Evolutionary conservation across 2,797 vertebrate species (phyloP), one percentile per base, ranked within the genome.

Genomic region (Peromyscus eremicus): DNA sequence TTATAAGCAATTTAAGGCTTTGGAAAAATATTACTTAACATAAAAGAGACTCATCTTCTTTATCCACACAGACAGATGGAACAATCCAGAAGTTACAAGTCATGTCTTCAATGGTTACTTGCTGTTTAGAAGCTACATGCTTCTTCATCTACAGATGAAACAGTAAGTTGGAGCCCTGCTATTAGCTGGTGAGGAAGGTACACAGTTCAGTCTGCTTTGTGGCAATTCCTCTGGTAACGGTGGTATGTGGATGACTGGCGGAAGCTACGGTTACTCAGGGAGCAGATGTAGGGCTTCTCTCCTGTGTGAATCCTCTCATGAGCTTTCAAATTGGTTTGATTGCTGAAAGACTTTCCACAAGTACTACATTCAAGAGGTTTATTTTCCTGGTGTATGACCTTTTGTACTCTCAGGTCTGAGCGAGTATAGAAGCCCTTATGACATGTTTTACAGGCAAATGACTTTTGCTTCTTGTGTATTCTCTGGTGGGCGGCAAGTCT

Each of bases 241-340:
- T 95, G 81, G 40, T 90, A 97, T 10, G 96, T 96, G n/a, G 96
- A 95, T 29, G 96, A 94, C 71, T 95, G 92, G 70, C 64, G 40
- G 92, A 80, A 97, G 46, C 81, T 1, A 6, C 0, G 62, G 34
- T 57, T 32, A 71, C 96, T 97, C 12, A 70, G 0, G 6, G 55
- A 12, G 8, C 93, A 97, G 1, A 0, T 2, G 89, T 49, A 49
- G 49, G 49, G 49, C 49, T 49, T 49, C 49, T 49, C 49, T 49
- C 49, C 49, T 49, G 49, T 95, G 60, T 95, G 97, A 40, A 96
- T 97, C 77, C 93, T 92, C 76, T 94, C 76, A 1, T 96, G 93
- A 62, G 89, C 86, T 16, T 0, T 5, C 12, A 97, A 76, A 64
- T 97, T 96, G 32, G 89, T 96, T 52, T 62, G 95, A 79, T 96